These are phyloP conservation scores for Scartelaos histophorus DNA, from an alignment of 2,113 vertebrate genomes.

Conservation along the genomic window DNA sequence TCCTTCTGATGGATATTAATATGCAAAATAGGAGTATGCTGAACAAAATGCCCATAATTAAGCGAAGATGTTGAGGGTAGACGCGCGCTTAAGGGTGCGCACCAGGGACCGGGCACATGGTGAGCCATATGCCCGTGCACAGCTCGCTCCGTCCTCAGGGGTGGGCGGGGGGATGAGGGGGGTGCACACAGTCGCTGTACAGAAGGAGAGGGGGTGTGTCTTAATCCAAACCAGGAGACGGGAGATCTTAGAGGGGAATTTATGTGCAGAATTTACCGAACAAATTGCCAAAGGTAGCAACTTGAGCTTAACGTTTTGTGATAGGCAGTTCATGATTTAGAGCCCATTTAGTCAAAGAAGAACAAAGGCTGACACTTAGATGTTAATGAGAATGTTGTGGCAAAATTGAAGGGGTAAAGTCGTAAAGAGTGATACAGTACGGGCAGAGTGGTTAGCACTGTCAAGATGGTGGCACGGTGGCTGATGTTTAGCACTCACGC, in stretches of 20 bases:
- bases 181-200: constrained; percentile 49
- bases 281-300: not conserved
- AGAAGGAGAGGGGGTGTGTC: constrained; percentile 58
- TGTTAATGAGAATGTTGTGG: no score
- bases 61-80: constrained; percentile 80
- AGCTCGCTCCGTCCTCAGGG: constrained; percentile 72
- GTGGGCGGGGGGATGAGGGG: constrained; percentile 49
- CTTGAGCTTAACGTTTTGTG: not conserved
- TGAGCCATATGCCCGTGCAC: constrained; percentile 80
- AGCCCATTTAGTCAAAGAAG: not conserved
- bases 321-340: not conserved
- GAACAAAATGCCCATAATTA: constrained; percentile 86
- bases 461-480: no score
- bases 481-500: no score
- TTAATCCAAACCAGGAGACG: constrained; percentile 15
- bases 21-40: constrained; percentile 79
- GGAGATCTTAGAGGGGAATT: not conserved
- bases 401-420: no score
- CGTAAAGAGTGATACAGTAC: no score
- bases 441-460: no score
- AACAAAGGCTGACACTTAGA: not conserved
- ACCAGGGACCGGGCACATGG: constrained; percentile 82
- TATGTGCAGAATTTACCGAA: not conserved
- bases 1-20: constrained; percentile 79
- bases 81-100: constrained; percentile 78